Percentiles rank a stretch among this genome's conserved stretches.
Evolutionary conservation across 2,113 vertebrate species (phyloP).

Genomic region (Meles meles): DNA sequence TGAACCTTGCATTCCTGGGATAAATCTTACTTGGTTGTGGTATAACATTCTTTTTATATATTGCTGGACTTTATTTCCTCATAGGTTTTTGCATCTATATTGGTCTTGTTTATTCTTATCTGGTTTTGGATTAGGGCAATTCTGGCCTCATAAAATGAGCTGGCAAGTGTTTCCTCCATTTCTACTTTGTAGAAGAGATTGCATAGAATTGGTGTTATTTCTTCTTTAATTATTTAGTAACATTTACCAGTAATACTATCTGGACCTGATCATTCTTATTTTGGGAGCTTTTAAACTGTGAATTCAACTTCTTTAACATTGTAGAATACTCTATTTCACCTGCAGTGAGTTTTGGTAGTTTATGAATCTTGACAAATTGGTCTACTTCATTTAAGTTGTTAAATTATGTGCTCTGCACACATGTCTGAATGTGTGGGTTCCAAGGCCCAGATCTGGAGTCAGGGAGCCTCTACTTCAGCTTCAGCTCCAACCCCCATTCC

Average conservation of each 20-base stretch:
- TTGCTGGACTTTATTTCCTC: neutral
- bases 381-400: neutral
- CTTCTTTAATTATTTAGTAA: neutral
- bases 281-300: neutral
- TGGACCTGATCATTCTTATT: neutral
- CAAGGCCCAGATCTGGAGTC: neutral
- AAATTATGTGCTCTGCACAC: neutral
- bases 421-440: neutral
- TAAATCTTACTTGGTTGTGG: neutral
- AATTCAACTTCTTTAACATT: neutral
- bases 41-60: neutral
- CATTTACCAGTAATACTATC: neutral
- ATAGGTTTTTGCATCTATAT: neutral
- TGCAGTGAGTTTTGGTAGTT: neutral
- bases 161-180: neutral
- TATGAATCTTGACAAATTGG: neutral
- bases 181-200: neutral
- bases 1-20: neutral
- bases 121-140: neutral
- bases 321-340: neutral
- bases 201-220: neutral
- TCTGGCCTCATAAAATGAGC: neutral
- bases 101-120: neutral
- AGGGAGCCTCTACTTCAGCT: neutral
- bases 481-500: neutral